phyloP scores from a whole-genome alignment of 2,113 vertebrate genomes.

The Zapornia atra region DNA sequence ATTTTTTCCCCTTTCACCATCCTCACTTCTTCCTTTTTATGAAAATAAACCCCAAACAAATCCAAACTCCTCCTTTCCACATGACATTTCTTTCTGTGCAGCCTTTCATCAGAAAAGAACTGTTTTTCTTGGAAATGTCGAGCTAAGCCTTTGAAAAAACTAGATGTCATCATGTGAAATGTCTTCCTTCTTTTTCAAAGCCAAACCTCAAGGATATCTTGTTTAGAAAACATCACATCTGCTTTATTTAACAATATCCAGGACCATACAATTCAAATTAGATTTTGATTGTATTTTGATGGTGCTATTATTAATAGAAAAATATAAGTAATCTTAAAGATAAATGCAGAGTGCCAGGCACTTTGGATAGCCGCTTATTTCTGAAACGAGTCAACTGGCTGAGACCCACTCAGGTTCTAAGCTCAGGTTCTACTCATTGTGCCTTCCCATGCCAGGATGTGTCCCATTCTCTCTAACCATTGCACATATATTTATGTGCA shows the following conservation, averaged over 20 bases:
- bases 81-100: slow-evolving; percentile 30
- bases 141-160: slow-evolving; percentile 59
- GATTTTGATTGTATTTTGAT: not conserved
- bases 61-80: not conserved
- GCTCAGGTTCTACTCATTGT: not conserved
- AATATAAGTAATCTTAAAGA: not conserved
- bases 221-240: slow-evolving; percentile 25
- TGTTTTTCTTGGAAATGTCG: slow-evolving; percentile 45
- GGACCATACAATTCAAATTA: not conserved
- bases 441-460: not conserved
- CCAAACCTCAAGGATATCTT: not conserved
- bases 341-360: not conserved
- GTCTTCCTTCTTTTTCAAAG: slow-evolving; percentile 37
- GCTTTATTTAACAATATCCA: slow-evolving; percentile 20
- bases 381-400: not conserved
- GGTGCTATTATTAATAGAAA: not conserved
- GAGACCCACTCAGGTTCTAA: not conserved
- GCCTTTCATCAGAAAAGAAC: slow-evolving; percentile 50
- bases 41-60: slow-evolving; percentile 18
- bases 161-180: not conserved
- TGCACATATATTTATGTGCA: not conserved
- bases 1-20: not conserved
- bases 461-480: not conserved
- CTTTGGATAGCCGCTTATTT: not conserved
- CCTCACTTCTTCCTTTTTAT: not conserved